Percentiles rank a stretch among this genome's conserved stretches.
Conservation (phyloP, 2,888 invertebrate genomes). For the Colostygia pectinataria region DNA sequence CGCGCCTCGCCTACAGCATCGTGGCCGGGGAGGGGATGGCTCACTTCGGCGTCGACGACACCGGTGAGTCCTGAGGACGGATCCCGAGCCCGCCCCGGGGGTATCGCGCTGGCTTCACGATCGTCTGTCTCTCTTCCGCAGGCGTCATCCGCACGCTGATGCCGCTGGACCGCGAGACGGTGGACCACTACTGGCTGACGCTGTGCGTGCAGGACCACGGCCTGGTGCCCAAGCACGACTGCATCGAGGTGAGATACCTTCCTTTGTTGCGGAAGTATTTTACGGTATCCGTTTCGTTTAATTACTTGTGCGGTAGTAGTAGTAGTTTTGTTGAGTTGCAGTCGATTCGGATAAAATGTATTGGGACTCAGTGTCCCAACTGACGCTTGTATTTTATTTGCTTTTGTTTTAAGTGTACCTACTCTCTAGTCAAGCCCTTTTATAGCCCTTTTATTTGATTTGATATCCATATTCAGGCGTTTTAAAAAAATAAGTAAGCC, state of each 20-base stretch:
- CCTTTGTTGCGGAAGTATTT: too few species aligned
- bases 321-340: too few species aligned
- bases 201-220: slow-evolving; percentile 96
- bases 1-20: slow-evolving; percentile 92
- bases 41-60: slow-evolving; percentile 94
- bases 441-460: too few species aligned
- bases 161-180: slow-evolving; percentile 94
- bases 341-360: too few species aligned
- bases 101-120: neutral
- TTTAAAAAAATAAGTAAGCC: too few species aligned
- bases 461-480: too few species aligned
- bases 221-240: slow-evolving; percentile 91
- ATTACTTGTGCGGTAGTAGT: too few species aligned
- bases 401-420: too few species aligned
- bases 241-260: slow-evolving; percentile 88
- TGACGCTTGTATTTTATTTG: too few species aligned
- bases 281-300: too few species aligned
- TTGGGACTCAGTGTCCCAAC: too few species aligned
- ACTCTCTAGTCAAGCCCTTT: too few species aligned
- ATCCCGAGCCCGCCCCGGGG: neutral
- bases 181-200: slow-evolving; percentile 95
- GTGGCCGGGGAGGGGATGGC: slow-evolving; percentile 95
- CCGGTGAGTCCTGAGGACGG: slow-evolving; percentile 81
- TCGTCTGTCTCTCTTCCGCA: slow-evolving; percentile 20
- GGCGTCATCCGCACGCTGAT: slow-evolving; percentile 93